Conservation (phyloP, 2,113 vertebrate species). For the Elanus axillaris region DNA sequence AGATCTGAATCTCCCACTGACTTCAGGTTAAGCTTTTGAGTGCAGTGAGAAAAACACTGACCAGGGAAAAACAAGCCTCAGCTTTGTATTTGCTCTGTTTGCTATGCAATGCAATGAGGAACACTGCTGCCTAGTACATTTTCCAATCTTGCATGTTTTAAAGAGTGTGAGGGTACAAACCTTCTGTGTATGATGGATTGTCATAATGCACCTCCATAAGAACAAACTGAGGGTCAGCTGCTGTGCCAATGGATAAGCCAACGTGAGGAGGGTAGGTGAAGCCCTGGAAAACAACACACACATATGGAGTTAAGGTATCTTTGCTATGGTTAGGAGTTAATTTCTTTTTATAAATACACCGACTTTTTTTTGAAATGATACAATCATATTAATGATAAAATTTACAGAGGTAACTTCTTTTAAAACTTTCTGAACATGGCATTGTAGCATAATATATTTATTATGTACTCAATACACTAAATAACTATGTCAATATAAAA, state of each 20-base stretch:
- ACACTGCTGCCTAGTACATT: background rate
- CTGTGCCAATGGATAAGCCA: conserved; percentile 83
- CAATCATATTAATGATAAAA: background rate
- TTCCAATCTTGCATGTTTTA: background rate
- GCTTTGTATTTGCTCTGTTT: background rate
- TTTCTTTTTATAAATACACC: background rate
- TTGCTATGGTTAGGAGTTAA: background rate
- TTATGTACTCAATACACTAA: background rate
- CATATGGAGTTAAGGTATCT: background rate
- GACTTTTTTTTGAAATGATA: background rate
- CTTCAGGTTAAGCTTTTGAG: background rate
- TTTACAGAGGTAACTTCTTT: background rate
- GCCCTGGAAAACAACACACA: conserved; percentile 68
- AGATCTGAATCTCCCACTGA: background rate
- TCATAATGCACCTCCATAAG: conserved; percentile 88
- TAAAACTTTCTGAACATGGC: background rate
- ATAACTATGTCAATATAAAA: background rate
- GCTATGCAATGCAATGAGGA: background rate
- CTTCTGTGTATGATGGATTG: conserved; percentile 80
- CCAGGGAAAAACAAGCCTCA: background rate
- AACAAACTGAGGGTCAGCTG: conserved; percentile 78
- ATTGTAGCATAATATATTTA: background rate
- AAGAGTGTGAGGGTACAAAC: conserved; percentile 54
- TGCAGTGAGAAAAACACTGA: background rate
- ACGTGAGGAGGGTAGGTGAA: conserved; percentile 84